Conservation (phyloP, 1,140 invertebrate species). For the Drosophila nasuta region DNA sequence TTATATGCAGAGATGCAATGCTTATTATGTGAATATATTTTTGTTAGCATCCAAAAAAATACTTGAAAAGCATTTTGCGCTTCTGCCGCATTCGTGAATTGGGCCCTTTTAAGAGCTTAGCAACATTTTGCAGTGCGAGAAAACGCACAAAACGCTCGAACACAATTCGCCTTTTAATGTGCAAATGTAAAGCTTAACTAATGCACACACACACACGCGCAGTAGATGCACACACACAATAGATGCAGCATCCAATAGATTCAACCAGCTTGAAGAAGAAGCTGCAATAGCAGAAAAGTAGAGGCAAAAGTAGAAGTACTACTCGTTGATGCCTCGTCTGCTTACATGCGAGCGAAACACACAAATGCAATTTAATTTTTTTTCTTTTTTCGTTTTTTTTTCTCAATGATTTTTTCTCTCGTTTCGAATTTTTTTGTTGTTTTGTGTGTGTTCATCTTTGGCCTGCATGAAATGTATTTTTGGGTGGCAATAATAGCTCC, state of each 20-base stretch:
- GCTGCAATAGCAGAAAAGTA: not conserved
- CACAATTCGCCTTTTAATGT: constrained; percentile 82
- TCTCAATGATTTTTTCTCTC: constrained; percentile 27
- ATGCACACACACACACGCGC: constrained; percentile 46
- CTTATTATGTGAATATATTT: constrained; percentile 9
- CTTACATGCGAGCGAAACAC: constrained; percentile 63
- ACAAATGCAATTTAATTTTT: constrained; percentile 84
- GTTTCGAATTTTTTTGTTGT: constrained; percentile 25
- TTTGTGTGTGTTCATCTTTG: constrained; percentile 61
- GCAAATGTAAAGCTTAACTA: constrained; percentile 80
- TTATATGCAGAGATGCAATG: not conserved
- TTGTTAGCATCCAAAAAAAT: constrained; percentile 2
- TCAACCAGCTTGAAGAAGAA: constrained; percentile 16
- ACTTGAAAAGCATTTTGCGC: constrained; percentile 12
- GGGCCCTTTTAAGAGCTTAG: constrained; percentile 69
- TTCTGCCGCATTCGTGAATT: constrained; percentile 12
- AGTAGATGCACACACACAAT: constrained; percentile 71
- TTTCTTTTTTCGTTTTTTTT: constrained; percentile 33
- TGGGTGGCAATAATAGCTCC: constrained; percentile 74
- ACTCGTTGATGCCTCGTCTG: constrained; percentile 34
- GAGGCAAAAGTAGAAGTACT: constrained; percentile 23
- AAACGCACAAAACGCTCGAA: constrained; percentile 65
- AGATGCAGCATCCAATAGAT: constrained; percentile 65
- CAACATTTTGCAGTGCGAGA: constrained; percentile 43
- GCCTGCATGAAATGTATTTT: constrained; percentile 81